Base-by-base conservation (phyloP, 2,888 invertebrate species). In the Hemithea aestivaria region DNA sequence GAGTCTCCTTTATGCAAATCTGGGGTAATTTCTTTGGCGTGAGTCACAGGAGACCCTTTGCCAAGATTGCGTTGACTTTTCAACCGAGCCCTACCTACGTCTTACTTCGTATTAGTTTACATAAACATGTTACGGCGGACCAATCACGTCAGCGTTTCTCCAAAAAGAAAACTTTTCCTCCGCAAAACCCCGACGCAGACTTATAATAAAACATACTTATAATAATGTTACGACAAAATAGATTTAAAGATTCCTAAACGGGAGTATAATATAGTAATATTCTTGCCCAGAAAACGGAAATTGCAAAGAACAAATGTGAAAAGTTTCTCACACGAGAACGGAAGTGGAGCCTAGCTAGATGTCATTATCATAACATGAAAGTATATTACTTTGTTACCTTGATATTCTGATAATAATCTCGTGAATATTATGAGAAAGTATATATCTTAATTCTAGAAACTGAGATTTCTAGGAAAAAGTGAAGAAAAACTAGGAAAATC, bases 1-100 rank as follows among this genome's bases (percentile, higher is more conserved):
- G 76, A 73, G 73, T 76, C 77, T 76, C 78, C 78, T 82, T 82
- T 81, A 84, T 82, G 83, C 74, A 81, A 84, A 82, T 82, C 72
- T 72, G 58, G 67, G 67, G 79, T 80, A 81, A 82, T 81, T 83
- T 78, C 80, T 77, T 77, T 72, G 72, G 80, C 73, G 75, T 72
- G 73, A 74, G 73, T 75, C 78, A 61, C 73, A 64, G 57, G 74
- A 68, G 78, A 74, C 73, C 74, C 66, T 73, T 77, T 67, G 66
- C 62, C 62, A 65, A 77, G 73, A 80, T 80, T 78, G 76, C 69
- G 72, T 76, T 76, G 72, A 74, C 73, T 74, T 72, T 67, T 67
- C 68, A 68, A 69, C 68, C 64, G 62, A 65, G 56, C 55, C 56
- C 53, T 63, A 67, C 65, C 58, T 67, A 62, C 57, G 58, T 62